Evolutionary conservation across 2,888 invertebrate genomes (phyloP), one percentile per base, ranked within the genome.

Genomic region (Molorchus minor): DNA sequence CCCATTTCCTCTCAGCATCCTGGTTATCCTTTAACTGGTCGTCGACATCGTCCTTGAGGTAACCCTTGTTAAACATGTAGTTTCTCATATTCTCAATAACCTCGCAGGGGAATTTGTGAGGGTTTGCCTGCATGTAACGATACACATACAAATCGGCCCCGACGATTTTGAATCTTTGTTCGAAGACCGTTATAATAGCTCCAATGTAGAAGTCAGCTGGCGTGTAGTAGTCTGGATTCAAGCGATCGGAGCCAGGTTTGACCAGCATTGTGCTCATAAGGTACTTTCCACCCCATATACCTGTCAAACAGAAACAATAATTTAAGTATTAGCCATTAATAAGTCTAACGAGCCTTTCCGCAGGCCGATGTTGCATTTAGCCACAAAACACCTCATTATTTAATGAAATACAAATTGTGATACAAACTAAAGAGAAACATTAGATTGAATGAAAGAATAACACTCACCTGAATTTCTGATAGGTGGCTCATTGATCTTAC

Each of bases 181-280:
- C 91, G 65, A 88, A 91, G 1, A 93, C 85, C 1, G 87, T 87
- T 36, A 94, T 83, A 58, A 85, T 82, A 0, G 88, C 88, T 4
- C 93, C 94, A 61, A 94, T 88, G 75, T 84, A 88, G 75, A 95
- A 91, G 80, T 91, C 92, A 25, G 86, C 86, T 0, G 93, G 91
- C 0, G 89, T 89, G 72, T 89, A 94, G 77, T 89, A 93, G 2
- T 85, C 84, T 0, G 92, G 92, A 72, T 89, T 85, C 71, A 90
- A 87, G 1, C 86, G 86, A 66, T 86, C 84, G 0, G 87, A 85
- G 0, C 86, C 87, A 0, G 92, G 91, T 64, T 91, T 91, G 12
- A 87, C 84, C 20, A 94, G 75, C 13, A 85, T 81, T 70, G 84
- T 87, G 30, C 88, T 77, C 64, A 86, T 85, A 43, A 94, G 81